Evolutionary conservation across 1,140 invertebrate species (phyloP).

Genomic region (Aradophagus sp.): DNA sequence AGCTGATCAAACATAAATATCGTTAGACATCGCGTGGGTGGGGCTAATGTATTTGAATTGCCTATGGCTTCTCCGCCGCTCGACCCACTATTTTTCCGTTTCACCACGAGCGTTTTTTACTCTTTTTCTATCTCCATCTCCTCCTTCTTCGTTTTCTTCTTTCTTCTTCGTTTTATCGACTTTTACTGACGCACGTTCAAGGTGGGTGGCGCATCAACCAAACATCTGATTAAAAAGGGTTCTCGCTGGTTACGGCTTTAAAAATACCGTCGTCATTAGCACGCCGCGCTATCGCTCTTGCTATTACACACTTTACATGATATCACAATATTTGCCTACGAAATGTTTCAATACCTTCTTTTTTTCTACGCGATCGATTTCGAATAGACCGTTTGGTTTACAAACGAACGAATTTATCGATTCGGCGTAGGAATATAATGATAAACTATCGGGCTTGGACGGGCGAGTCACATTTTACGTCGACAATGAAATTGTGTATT

Average conservation of each 20-base stretch:
- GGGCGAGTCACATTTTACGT: constrained; percentile 1
- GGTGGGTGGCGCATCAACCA: constrained; percentile 15
- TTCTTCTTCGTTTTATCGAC: neutral
- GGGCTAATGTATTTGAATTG: constrained; percentile 66
- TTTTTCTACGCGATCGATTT: constrained; percentile 2
- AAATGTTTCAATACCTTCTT: constrained; percentile 5
- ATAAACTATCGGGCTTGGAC: neutral
- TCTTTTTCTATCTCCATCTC: constrained; percentile 2
- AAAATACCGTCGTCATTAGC: neutral
- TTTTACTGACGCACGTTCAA: constrained; percentile 14
- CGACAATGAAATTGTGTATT: constrained; percentile 5
- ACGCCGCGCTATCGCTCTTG: neutral
- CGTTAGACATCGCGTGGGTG: constrained; percentile 54
- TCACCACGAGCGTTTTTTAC: constrained; percentile 7
- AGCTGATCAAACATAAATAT: constrained; percentile 70
- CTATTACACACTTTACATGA: constrained; percentile 11
- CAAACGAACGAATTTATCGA: neutral
- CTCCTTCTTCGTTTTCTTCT: neutral
- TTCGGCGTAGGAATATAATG: constrained; percentile 11
- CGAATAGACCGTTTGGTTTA: constrained; percentile 7
- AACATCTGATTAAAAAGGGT: constrained; percentile 14
- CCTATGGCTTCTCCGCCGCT: constrained; percentile 47
- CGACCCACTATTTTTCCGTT: constrained; percentile 38
- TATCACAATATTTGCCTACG: constrained; percentile 15
- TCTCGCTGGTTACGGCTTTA: neutral